Evolutionary conservation across 2,797 vertebrate genomes (phyloP).

Genomic region (Adelosebastes latens): DNA sequence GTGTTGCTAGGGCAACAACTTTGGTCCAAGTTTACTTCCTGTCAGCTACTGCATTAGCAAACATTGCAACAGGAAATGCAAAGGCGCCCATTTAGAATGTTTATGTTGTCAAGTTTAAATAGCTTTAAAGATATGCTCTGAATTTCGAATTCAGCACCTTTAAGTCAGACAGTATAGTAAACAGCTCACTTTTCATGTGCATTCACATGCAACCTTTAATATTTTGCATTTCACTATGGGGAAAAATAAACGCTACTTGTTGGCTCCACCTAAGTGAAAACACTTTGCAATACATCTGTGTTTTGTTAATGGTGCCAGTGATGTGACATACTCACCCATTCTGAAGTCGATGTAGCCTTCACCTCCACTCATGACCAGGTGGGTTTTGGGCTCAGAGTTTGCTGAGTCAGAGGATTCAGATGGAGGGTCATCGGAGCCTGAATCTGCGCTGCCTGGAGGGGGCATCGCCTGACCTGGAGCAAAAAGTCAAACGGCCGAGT

Average conservation of each 20-base stretch:
- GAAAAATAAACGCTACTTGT: background rate
- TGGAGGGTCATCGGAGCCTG: constrained; percentile 89
- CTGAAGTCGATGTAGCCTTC: constrained; percentile 99
- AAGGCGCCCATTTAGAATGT: too few species aligned
- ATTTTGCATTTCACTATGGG: background rate
- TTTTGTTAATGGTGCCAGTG: background rate
- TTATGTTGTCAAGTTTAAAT: too few species aligned
- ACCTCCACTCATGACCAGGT: constrained; percentile 95
- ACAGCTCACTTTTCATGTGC: too few species aligned
- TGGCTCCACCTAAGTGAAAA: background rate
- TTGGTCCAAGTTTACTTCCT: too few species aligned
- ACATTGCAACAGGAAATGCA: too few species aligned
- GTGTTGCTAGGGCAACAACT: too few species aligned
- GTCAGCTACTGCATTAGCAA: too few species aligned
- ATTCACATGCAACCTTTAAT: background rate
- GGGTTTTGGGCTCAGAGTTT: constrained; percentile 80
- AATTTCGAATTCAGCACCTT: background rate
- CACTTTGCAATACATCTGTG: background rate
- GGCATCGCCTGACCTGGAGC: constrained; percentile 91
- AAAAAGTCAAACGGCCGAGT: background rate
- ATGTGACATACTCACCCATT: constrained; percentile 85
- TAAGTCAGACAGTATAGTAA: too few species aligned
- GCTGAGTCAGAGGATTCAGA: constrained; percentile 81
- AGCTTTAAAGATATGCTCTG: background rate
- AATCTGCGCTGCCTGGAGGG: constrained; percentile 90